These are phyloP conservation scores for Andrena trimmerana DNA, from an alignment of 2,888 invertebrate genomes.

Conservation along the genomic window DNA sequence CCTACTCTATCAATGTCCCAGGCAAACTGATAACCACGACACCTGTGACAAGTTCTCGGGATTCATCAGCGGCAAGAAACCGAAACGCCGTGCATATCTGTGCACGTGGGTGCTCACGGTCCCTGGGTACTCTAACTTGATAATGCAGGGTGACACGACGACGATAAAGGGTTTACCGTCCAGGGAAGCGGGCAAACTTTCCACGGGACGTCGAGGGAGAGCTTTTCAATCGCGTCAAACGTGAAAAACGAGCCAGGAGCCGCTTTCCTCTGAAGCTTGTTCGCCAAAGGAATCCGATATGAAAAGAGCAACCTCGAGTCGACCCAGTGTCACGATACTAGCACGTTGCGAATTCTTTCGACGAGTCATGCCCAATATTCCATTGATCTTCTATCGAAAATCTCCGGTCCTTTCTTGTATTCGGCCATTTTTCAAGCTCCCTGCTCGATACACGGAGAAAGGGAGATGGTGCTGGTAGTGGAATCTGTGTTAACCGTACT, in stretches of 20 bases:
- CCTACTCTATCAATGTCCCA: conserved; percentile 7
- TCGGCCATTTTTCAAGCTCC: background rate
- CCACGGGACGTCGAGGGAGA: background rate
- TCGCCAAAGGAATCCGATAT: conserved; percentile 36
- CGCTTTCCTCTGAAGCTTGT: background rate
- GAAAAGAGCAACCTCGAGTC: conserved; percentile 22
- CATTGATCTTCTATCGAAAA: background rate
- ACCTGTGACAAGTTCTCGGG: conserved; percentile 28
- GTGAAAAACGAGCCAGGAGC: conserved; percentile 11
- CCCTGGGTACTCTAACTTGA: conserved; percentile 30
- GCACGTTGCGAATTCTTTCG: conserved; percentile 6
- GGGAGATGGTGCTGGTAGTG: background rate
- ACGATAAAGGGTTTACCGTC: conserved; percentile 22
- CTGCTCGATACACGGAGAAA: background rate
- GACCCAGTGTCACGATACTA: conserved; percentile 17
- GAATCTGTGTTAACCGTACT: background rate
- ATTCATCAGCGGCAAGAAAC: conserved; percentile 26
- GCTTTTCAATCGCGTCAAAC: conserved; percentile 18
- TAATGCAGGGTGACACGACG: conserved; percentile 34
- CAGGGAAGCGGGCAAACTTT: conserved; percentile 24
- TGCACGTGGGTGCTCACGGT: conserved; percentile 27
- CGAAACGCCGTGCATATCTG: conserved; percentile 14
- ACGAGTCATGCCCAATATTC: conserved; percentile 14
- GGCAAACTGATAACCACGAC: conserved; percentile 30
- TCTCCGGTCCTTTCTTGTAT: background rate